Evolutionary conservation across 2,797 vertebrate species (phyloP), one percentile per base, ranked within the genome.

Genomic region (Lacerta bilineata): DNA sequence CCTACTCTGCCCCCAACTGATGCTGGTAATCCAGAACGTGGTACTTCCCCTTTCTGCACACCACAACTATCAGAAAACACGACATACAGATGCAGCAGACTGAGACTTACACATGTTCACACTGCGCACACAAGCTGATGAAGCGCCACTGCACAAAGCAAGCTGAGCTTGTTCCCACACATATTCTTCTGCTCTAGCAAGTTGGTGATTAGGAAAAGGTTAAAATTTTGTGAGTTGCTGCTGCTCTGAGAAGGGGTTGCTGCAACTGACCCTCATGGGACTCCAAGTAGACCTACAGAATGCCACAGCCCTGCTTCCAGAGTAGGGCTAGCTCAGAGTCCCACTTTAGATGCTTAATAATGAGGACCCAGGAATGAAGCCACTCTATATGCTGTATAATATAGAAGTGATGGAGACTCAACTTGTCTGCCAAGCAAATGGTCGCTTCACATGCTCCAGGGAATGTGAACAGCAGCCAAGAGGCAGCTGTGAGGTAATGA

Each of bases 401-500:
- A 50, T 36, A n/a, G 15, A n/a, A 82, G 29, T 43, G 23, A 7
- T 83, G 20, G 33, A 10, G 33, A 55, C 18, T 33, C 10, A 18
- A 83, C 46, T 23, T 55, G n/a, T 46, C 43, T 50, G 72, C 46
- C 46, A 72, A 55, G 43, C 46, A 84, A 84, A 25, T 76, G 18
- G 75, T 39, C 4, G 27, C 39, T n/a, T 36, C 33, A 84, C 59
- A 15, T n/a, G 71, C 46, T 55, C 43, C 71, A 72, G 36, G 69
- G 83, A 17, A 17, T 33, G 72, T 55, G n/a, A 74, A 55, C 46
- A 59, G 33, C 50, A 25, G 18, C 50, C 68, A 84, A 29, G 33
- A 83, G n/a, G 72, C 36, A 84, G 36, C 36, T 69, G 74, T 27
- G 25, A 84, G 74, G n/a, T 50, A 83, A 83, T 29, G 36, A 55